phyloP scores from a whole-genome alignment of 2,113 vertebrate species.

The Seriola quinqueradiata region DNA sequence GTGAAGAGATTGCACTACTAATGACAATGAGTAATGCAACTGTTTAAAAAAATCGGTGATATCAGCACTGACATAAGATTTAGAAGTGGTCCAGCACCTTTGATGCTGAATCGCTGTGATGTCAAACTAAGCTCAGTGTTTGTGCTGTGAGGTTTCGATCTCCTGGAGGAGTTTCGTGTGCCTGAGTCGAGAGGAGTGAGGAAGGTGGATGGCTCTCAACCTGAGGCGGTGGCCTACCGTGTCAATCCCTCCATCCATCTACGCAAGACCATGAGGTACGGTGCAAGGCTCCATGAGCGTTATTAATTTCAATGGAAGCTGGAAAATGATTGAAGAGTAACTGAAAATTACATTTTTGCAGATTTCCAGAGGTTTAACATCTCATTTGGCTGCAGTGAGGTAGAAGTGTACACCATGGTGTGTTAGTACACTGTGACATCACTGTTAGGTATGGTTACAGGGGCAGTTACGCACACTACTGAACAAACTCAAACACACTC shows the following conservation, averaged over 20 bases:
- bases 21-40: conserved; percentile 36
- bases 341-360: neutral
- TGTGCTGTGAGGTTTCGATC: conserved; percentile 75
- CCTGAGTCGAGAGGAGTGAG: conserved; percentile 73
- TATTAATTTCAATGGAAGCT: neutral
- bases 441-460: conserved; percentile 1
- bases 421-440: neutral
- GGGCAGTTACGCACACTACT: conserved; percentile 7
- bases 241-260: conserved; percentile 80
- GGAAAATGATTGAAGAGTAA: neutral
- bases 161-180: conserved; percentile 83
- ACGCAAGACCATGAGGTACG: conserved; percentile 72
- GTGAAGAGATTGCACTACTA: conserved; percentile 18
- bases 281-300: neutral
- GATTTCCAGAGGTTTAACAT: neutral
- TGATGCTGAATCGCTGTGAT: conserved; percentile 17
- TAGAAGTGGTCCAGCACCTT: conserved; percentile 19
- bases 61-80: conserved; percentile 39
- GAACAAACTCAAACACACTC: neutral
- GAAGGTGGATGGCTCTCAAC: conserved; percentile 78
- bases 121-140: conserved; percentile 50
- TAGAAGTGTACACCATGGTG: neutral
- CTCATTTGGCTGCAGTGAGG: neutral
- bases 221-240: conserved; percentile 73
- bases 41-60: conserved; percentile 13